A percentile compares a stretch with the other conserved stretches of the same genome.
phyloP scores from a whole-genome alignment of 2,888 invertebrate species.

The Apamea monoglypha region DNA sequence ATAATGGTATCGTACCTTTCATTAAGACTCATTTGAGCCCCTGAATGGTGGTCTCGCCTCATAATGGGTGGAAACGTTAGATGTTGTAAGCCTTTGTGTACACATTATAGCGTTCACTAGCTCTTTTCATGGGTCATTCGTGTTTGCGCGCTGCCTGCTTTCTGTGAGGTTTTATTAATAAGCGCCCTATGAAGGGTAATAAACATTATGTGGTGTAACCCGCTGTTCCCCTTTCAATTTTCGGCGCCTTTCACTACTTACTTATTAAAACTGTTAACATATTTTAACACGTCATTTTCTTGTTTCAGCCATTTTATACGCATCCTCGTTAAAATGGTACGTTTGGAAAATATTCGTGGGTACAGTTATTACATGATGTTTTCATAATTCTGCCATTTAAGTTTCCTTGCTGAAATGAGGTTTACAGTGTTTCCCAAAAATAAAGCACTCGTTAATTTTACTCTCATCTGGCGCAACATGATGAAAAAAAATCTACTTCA shows the following conservation, averaged over 20 bases:
- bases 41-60: constrained; percentile 84
- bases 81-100: constrained; percentile 85
- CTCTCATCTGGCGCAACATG: neutral
- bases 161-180: constrained; percentile 82
- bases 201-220: constrained; percentile 68
- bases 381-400: constrained; percentile 30
- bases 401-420: constrained; percentile 9
- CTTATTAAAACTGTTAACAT: constrained; percentile 30
- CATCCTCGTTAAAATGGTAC: constrained; percentile 1
- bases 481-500: neutral
- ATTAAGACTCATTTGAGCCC: constrained; percentile 87
- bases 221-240: constrained; percentile 61
- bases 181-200: constrained; percentile 71
- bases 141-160: constrained; percentile 74
- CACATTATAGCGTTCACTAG: constrained; percentile 77
- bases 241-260: constrained; percentile 42
- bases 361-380: constrained; percentile 8
- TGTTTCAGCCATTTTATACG: constrained; percentile 10
- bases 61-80: constrained; percentile 85
- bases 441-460: constrained; percentile 20
- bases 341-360: constrained; percentile 7
- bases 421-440: constrained; percentile 7
- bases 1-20: constrained; percentile 88
- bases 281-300: constrained; percentile 23
- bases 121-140: constrained; percentile 82